A percentile compares a stretch with the other conserved stretches of the same genome.
Evolutionary conservation across 2,888 invertebrate genomes (phyloP).

Genomic region (Temnothorax ravouxi): DNA sequence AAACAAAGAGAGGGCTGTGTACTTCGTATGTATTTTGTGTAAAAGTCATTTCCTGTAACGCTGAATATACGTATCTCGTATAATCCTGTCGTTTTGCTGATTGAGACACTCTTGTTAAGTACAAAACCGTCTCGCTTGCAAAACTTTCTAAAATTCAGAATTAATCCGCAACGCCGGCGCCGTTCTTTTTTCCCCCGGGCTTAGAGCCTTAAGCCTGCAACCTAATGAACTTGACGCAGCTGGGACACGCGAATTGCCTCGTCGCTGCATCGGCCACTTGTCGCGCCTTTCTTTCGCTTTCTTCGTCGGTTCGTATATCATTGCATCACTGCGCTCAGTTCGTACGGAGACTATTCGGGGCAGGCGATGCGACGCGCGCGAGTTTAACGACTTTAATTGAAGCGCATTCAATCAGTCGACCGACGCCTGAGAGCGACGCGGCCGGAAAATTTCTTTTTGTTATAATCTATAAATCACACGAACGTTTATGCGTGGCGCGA

Average conservation of each 20-base stretch:
- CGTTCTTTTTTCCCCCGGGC: neutral
- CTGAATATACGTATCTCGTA: neutral
- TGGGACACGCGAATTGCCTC: slow-evolving; percentile 25
- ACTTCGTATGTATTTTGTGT: neutral
- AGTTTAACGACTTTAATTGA: slow-evolving; percentile 32
- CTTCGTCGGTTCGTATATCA: slow-evolving; percentile 11
- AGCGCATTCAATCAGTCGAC: slow-evolving; percentile 9
- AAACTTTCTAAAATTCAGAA: slow-evolving; percentile 1
- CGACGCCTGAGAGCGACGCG: neutral
- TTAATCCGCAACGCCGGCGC: neutral
- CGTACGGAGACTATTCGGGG: neutral
- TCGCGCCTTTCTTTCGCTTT: neutral
- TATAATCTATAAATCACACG: neutral
- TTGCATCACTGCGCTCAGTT: neutral
- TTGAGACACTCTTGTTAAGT: neutral
- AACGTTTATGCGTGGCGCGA: neutral
- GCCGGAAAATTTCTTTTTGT: slow-evolving; percentile 18
- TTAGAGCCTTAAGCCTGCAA: neutral
- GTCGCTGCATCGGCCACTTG: neutral
- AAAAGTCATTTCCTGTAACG: neutral
- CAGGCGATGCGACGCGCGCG: neutral
- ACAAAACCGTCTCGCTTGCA: neutral
- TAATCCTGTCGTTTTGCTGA: neutral
- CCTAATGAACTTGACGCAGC: slow-evolving; percentile 7
- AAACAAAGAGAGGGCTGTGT: neutral